These are phyloP conservation scores for Parapsyche elsis DNA, from an alignment of 1,140 invertebrate genomes.

Conservation along the genomic window DNA sequence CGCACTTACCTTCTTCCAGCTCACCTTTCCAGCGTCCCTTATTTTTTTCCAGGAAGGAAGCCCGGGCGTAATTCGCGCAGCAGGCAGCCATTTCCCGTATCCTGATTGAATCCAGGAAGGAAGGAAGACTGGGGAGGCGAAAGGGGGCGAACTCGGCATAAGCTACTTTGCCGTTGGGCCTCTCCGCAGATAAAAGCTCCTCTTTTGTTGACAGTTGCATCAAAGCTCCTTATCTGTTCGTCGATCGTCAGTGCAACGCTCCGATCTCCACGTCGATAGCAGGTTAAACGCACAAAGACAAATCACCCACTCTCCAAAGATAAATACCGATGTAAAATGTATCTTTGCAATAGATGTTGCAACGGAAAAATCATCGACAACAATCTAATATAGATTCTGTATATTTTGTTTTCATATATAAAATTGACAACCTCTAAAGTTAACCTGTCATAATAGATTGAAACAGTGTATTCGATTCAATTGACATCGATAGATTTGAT, in stretches of 20 bases:
- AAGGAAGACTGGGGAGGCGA: slow-evolving; percentile 39
- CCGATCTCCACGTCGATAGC: not conserved
- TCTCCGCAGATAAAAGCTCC: slow-evolving; percentile 11
- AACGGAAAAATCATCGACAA: too few relatives aligned
- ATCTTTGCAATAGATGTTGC: too few relatives aligned
- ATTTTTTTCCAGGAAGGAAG: slow-evolving; percentile 43
- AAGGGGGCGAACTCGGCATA: not conserved
- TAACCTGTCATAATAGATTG: too few relatives aligned
- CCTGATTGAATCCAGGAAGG: slow-evolving; percentile 55
- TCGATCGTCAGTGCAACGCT: not conserved
- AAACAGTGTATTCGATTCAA: too few relatives aligned
- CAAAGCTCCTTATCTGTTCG: slow-evolving; percentile 18
- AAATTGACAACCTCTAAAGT: too few relatives aligned
- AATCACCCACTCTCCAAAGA: not conserved
- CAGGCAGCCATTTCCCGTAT: slow-evolving; percentile 56
- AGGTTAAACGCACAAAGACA: not conserved
- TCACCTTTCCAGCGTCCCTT: not conserved
- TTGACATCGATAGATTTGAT: too few relatives aligned
- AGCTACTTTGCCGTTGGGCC: slow-evolving; percentile 10
- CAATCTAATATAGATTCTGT: too few relatives aligned
- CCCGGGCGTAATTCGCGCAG: slow-evolving; percentile 53
- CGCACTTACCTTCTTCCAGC: not conserved
- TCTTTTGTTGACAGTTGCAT: slow-evolving; percentile 23
- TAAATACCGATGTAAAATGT: too few relatives aligned
- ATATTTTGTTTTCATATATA: too few relatives aligned